Evolutionary conservation across 2,888 invertebrate genomes (phyloP), one percentile per base, ranked within the genome.

Genomic region (Callyntrura sp.): DNA sequence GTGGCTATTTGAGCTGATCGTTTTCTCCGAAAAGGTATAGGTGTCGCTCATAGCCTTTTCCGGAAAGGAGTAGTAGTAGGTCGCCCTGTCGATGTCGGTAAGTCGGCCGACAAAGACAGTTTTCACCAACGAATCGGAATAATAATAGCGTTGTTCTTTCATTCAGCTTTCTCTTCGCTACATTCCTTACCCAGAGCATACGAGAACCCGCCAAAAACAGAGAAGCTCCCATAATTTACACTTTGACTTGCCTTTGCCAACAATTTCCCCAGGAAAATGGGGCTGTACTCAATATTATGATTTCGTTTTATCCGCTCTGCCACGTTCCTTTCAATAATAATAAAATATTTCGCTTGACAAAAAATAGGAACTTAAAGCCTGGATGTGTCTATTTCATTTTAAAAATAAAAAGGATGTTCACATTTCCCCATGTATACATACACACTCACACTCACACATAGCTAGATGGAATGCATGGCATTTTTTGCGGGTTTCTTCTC

Each of bases 271-370:
- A 48, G 12, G 17, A 68, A 68, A 68, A 68, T 73, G 73, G 73
- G 20, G 11, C 1, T 48, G 23, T 2, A 23, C 73, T 48, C 48
- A 48, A 45, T 73, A 48, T 73, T 73, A 45, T 73, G 73, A 48
- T 73, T 73, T 73, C 73, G 20, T 48, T 68, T 68, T 68, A n/a
- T 43, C 43, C 35, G 45, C 20, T 23, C 20, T 20, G 35, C 45
- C 45, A 23, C 45, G 73, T 73, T 73, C 12, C 45, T 73, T 48
- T 48, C 73, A 73, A 73, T 73, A 73, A 73, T 48, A 73, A 73
- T 73, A 73, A 73, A 73, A 73, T 73, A 20, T 17, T 12, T 73
- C 11, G 48, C 0, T 12, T 23, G 68, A 17, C n/a, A 43, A 35
- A 43, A 68, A 68, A 11, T 20, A 43, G 25, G 17, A 68, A 11